These are phyloP conservation scores for Apocrypta bakeri DNA, from an alignment of 1,140 invertebrate species.

Conservation along the genomic window DNA sequence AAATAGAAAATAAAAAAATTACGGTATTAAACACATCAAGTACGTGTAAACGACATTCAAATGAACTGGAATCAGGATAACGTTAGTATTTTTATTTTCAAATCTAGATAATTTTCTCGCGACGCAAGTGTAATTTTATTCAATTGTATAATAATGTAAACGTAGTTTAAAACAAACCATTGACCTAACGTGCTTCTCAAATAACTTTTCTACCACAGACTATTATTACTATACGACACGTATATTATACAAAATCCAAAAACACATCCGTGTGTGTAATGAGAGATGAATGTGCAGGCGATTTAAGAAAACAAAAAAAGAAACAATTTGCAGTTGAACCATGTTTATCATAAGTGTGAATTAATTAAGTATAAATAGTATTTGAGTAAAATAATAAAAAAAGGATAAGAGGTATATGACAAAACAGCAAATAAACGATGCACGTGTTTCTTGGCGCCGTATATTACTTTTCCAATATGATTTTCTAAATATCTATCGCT, in stretches of 20 bases:
- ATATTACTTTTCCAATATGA: conserved; percentile 46
- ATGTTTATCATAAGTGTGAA: conserved; percentile 5
- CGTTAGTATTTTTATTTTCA: conserved; percentile 21
- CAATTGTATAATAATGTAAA: conserved; percentile 16
- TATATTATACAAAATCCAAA: conserved; percentile 12
- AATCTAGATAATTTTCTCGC: conserved; percentile 30
- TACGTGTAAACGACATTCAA: not conserved
- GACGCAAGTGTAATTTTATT: conserved; percentile 48
- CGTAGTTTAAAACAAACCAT: not conserved
- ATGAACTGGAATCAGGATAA: not conserved
- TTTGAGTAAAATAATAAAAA: not conserved
- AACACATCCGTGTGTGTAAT: conserved; percentile 36
- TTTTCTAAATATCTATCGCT: conserved; percentile 51
- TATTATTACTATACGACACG: not conserved
- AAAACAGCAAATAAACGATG: not conserved
- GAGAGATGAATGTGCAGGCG: not conserved
- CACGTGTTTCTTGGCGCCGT: conserved; percentile 48
- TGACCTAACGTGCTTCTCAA: conserved; percentile 21
- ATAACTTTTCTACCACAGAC: conserved; percentile 20
- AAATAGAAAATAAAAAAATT: not conserved
- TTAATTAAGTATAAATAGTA: conserved; percentile 17
- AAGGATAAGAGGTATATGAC: conserved; percentile 44
- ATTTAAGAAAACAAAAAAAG: not conserved
- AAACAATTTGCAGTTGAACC: conserved; percentile 5
- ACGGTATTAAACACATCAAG: not conserved